phyloP scores from a whole-genome alignment of 2,888 invertebrate genomes.

The Aspidapion aeneum region DNA sequence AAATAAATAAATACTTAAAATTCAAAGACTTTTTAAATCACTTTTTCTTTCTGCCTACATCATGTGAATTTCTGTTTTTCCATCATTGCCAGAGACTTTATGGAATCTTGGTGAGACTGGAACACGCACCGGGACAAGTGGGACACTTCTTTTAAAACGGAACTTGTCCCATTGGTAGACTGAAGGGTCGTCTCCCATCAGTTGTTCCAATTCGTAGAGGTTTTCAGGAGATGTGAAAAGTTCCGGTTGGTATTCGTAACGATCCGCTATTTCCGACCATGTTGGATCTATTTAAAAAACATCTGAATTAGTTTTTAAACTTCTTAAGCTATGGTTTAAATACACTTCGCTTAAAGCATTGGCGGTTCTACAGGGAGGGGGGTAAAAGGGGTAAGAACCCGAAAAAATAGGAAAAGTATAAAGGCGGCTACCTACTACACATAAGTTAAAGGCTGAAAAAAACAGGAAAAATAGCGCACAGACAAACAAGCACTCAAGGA shows the following conservation, averaged over 20 bases:
- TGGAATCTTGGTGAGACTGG: slow-evolving; percentile 5
- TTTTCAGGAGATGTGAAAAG: slow-evolving; percentile 35
- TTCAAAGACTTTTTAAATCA: too few species aligned
- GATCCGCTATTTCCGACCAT: slow-evolving; percentile 42
- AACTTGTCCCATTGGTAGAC: slow-evolving; percentile 35
- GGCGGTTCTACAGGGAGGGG: too few species aligned
- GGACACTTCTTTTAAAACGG: slow-evolving; percentile 30
- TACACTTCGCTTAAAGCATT: too few species aligned
- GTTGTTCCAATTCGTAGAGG: slow-evolving; percentile 28
- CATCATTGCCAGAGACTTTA: neutral
- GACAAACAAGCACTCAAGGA: too few species aligned
- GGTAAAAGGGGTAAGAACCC: too few species aligned
- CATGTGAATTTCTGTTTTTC: neutral
- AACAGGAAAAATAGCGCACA: too few species aligned
- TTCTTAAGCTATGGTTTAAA: too few species aligned
- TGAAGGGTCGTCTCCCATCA: slow-evolving; percentile 36
- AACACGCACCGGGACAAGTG: too few species aligned
- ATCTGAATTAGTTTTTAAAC: too few species aligned
- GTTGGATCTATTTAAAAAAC: slow-evolving; percentile 34
- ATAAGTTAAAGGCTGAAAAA: too few species aligned
- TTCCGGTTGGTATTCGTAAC: slow-evolving; percentile 44
- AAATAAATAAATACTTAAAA: neutral
- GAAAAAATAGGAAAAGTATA: too few species aligned
- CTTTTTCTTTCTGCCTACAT: neutral
- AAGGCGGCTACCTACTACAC: too few species aligned